phyloP scores from a whole-genome alignment of 2,113 vertebrate genomes.

The Pardalotus punctatus region DNA sequence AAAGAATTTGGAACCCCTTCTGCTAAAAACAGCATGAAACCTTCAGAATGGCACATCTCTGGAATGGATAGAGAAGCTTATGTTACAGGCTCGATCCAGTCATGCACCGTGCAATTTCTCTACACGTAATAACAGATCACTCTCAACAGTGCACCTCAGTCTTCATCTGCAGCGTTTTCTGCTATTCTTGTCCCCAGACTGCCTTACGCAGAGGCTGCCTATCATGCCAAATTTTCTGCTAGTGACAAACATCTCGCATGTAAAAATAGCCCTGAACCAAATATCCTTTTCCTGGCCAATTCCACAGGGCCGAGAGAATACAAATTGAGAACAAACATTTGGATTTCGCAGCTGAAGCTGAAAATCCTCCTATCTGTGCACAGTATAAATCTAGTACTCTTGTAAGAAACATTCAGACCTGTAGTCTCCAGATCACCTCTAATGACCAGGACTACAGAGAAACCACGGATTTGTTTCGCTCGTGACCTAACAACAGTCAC shows the following conservation, averaged over 20 bases:
- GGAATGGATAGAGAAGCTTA: background rate
- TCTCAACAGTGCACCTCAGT: background rate
- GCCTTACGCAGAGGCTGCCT: background rate
- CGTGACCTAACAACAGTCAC: background rate
- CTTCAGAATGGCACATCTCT: background rate
- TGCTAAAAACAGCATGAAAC: background rate
- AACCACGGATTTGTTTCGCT: background rate
- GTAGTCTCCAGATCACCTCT: background rate
- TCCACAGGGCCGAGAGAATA: background rate
- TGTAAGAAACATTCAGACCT: background rate
- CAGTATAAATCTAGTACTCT: background rate
- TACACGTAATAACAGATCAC: background rate
- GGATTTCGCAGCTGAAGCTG: background rate
- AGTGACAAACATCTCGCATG: background rate
- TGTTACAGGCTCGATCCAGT: background rate
- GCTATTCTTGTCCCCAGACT: constrained; percentile 26
- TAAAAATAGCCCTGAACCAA: constrained; percentile 40
- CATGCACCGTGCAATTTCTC: background rate
- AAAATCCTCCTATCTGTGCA: background rate
- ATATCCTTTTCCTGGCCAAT: background rate
- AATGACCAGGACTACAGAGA: background rate
- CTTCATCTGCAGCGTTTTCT: background rate
- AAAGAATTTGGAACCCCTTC: background rate
- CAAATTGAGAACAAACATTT: background rate
- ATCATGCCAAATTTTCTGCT: background rate